Evolutionary conservation across 2,797 vertebrate genomes (phyloP).

Genomic region (Gadopsis marmoratus): DNA sequence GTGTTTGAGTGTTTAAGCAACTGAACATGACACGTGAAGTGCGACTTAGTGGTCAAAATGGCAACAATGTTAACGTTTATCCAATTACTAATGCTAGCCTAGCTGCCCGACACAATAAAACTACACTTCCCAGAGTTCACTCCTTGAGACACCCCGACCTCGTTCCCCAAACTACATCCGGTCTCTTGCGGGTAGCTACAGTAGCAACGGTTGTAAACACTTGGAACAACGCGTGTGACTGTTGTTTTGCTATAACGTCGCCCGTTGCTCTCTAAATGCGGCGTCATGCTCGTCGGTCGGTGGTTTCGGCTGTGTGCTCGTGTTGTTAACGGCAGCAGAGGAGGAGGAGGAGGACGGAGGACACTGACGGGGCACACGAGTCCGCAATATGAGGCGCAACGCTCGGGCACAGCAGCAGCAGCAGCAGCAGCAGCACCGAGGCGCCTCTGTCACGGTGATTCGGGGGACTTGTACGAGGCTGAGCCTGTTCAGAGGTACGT

Average conservation of each 20-base stretch:
- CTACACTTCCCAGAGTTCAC: constrained; percentile 62
- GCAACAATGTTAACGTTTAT: not conserved
- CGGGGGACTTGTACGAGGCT: constrained; percentile 79
- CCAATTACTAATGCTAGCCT: not conserved
- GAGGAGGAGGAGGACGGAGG: constrained; percentile 38
- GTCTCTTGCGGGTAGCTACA: not conserved
- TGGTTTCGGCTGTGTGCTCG: constrained; percentile 38
- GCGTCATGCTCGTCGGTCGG: constrained; percentile 53
- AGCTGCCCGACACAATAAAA: not conserved
- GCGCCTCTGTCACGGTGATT: constrained; percentile 63
- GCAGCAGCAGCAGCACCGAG: not conserved
- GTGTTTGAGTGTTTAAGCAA: not conserved
- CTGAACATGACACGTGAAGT: fast-evolving
- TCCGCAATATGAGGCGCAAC: not conserved
- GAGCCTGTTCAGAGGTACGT: constrained; percentile 85
- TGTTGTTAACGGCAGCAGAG: constrained; percentile 2
- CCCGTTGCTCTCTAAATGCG: fast-evolving
- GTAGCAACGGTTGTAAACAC: not conserved
- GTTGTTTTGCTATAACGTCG: not conserved
- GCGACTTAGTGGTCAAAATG: fast-evolving
- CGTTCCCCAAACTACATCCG: constrained; percentile 41
- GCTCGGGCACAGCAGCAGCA: not conserved
- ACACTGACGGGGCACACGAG: constrained; percentile 12
- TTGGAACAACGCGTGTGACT: not conserved
- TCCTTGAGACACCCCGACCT: not conserved